Percentiles rank a stretch among this genome's conserved stretches.
Conservation (phyloP, 2,797 vertebrate genomes). For the Eutrigla gurnardus region DNA sequence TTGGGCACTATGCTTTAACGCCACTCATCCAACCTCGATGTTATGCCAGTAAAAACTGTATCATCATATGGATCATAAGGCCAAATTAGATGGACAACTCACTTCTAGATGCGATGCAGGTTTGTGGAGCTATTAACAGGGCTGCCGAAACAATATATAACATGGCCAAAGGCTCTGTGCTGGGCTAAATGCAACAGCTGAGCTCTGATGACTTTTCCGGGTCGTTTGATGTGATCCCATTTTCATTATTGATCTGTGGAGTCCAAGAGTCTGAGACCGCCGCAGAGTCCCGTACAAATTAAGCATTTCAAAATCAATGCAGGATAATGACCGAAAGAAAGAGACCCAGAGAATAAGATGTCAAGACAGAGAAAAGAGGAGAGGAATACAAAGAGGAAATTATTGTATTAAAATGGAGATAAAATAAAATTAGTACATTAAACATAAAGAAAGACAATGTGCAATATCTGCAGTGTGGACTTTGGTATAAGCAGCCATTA, state of each 20-base stretch:
- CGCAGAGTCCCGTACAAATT: conserved; percentile 23
- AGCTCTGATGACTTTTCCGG: conserved; percentile 33
- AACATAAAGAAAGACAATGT: conserved; percentile 11
- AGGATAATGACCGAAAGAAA: conserved; percentile 5
- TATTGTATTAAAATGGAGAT: not conserved
- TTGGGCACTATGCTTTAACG: no score
- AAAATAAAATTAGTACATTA: not conserved
- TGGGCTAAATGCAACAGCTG: conserved; percentile 28
- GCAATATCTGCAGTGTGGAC: not conserved
- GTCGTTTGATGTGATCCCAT: conserved; percentile 45
- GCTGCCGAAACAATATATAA: conserved; percentile 3
- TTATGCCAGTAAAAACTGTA: not conserved
- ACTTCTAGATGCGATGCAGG: conserved; percentile 3
- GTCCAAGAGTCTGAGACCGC: conserved; percentile 57
- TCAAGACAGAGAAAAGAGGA: not conserved
- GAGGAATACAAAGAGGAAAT: no score
- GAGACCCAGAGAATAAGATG: not conserved
- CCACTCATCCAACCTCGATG: not conserved
- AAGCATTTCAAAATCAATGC: conserved; percentile 61
- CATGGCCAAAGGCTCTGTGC: not conserved
- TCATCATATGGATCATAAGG: not conserved
- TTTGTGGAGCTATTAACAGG: conserved; percentile 8
- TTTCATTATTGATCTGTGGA: conserved; percentile 65
- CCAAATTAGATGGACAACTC: conserved; percentile 3
- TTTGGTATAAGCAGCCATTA: not conserved